These are phyloP conservation scores for Novumbra hubbsi DNA, from an alignment of 2,797 vertebrate species.

Conservation along the genomic window DNA sequence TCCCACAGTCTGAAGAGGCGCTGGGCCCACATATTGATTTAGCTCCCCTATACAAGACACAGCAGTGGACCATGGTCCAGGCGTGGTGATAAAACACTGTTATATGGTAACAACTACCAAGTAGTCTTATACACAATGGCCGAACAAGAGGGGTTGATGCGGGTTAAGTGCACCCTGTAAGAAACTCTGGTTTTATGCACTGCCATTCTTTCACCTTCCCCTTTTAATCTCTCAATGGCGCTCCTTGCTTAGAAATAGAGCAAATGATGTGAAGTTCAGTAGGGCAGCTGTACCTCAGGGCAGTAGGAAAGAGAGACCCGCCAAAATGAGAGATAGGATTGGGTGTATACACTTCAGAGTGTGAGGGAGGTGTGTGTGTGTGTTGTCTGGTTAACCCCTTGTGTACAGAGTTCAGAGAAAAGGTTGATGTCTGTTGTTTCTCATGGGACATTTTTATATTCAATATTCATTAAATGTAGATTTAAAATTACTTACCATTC, in stretches of 20 bases:
- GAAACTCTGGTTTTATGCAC: conserved; percentile 15
- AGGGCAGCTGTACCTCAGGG: conserved; percentile 18
- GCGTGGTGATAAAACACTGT: background rate
- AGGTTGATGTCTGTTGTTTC: background rate
- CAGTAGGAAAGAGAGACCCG: conserved; percentile 19
- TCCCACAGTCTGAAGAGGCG: conserved; percentile 12
- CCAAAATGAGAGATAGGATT: conserved; percentile 18
- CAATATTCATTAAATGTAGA: background rate
- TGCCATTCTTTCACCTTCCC: conserved; percentile 22
- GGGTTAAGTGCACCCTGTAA: background rate
- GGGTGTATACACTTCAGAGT: background rate
- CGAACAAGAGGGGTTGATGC: background rate
- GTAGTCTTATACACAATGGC: background rate
- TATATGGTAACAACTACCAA: background rate
- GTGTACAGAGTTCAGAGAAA: background rate
- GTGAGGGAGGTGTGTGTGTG: background rate
- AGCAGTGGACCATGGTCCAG: background rate
- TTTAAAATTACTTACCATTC: conserved; percentile 3
- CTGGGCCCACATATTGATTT: conserved; percentile 14
- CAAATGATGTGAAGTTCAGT: conserved; percentile 25
- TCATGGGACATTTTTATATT: background rate
- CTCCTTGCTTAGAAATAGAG: conserved; percentile 23
- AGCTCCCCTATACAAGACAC: conserved; percentile 3
- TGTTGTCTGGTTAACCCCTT: conserved; percentile 5
- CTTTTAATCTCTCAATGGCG: conserved; percentile 18